Base-by-base conservation (phyloP, 2,888 invertebrate species). In the Lycophotia porphyrea region DNA sequence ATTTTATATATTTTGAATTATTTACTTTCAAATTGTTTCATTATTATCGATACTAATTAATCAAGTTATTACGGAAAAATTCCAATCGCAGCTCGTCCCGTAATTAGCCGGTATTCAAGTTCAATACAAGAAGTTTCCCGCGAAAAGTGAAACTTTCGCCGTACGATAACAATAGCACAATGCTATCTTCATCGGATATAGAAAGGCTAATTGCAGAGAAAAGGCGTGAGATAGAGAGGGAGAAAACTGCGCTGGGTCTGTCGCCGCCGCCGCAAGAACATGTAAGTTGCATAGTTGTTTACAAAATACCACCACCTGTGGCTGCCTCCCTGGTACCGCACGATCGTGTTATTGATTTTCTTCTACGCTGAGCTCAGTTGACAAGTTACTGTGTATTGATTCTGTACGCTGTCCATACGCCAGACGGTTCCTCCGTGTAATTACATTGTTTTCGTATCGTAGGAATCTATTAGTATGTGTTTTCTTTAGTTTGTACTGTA, bases 161-260 rank as follows among this genome's bases (percentile, higher is more conserved):
- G 42, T 65, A 84, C 78, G 69, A 73, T 78, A 66, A 73, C 69
- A 75, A 74, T 71, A 83, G 66, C 78, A 93, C 93, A 94, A 96
- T 96, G 96, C 89, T 95, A 94, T 95, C 96, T 80, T 82, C 92
- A 66, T 88, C 84, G 81, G 88, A 93, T 88, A 91, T 96, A 93
- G 96, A 96, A 94, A 95, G 90, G 90, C 90, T 96, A 91, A 96
- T 96, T 93, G 87, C 91, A 69, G 91, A 88, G 91, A 96, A 96
- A 94, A 95, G 92, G 89, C 92, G 92, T 91, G 94, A 95, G 91
- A 94, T 96, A 89, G 92, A 95, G 88, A 91, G 90, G 78, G 96
- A 96, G 92, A 96, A 96, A 94, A 89, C 86, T 36, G 84, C 87
- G 78, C 89, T 96, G 71, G 95, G 95, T 49, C 86, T 95, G 74